A percentile compares a stretch with the other conserved stretches of the same genome.
Conservation (phyloP, 2,113 vertebrate genomes). For the Nicator chloris region DNA sequence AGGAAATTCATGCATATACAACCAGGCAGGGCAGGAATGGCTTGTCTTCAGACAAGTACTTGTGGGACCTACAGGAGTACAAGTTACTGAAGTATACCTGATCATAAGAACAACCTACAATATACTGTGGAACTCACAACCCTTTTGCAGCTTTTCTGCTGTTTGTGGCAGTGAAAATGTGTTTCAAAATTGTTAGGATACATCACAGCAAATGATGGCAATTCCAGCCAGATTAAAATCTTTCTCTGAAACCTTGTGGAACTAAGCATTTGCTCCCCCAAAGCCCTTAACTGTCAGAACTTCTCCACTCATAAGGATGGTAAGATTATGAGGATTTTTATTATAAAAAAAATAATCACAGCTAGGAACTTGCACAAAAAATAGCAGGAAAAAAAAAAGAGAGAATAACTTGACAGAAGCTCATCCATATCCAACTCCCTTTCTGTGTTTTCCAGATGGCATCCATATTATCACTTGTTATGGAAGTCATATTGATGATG, state of each 20-base stretch:
- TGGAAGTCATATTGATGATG: constrained; percentile 31
- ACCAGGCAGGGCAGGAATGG: neutral
- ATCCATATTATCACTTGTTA: constrained; percentile 27
- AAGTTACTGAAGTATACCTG: neutral
- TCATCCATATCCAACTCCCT: constrained; percentile 8
- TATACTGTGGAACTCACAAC: neutral
- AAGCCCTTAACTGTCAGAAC: neutral
- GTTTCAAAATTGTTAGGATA: neutral
- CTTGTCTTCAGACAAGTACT: neutral
- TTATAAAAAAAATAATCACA: constrained; percentile 10
- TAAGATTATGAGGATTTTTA: neutral
- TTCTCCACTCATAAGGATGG: neutral
- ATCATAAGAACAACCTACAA: neutral
- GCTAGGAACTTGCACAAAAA: constrained; percentile 1
- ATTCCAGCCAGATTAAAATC: neutral
- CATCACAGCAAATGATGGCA: neutral
- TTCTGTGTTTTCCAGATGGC: constrained; percentile 54
- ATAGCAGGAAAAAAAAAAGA: constrained; percentile 9
- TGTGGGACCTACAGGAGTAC: neutral
- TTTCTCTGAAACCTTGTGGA: neutral
- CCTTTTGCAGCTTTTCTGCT: neutral
- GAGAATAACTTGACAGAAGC: constrained; percentile 22
- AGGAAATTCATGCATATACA: neutral
- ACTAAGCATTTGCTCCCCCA: fast-evolving
- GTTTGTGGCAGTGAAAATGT: neutral